These are phyloP conservation scores for Allolobophora icterica DNA, from an alignment of 2,888 invertebrate species.

Conservation along the genomic window DNA sequence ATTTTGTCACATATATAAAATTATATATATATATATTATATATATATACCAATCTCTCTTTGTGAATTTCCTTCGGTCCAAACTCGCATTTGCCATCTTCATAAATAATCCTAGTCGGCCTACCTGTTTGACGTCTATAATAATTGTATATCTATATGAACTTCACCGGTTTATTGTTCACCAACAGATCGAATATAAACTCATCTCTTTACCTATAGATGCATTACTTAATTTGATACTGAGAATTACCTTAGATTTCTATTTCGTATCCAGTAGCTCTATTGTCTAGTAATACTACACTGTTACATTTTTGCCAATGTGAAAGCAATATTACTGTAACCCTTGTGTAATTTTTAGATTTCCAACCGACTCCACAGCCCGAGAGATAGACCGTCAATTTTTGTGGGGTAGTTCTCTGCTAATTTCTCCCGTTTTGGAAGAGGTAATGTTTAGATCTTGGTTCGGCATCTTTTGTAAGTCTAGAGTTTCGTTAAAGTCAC, in stretches of 20 bases:
- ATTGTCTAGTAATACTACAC: too few relatives aligned
- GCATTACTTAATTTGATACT: background rate
- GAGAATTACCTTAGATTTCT: background rate
- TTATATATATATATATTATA: too few relatives aligned
- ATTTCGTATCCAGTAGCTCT: too few relatives aligned
- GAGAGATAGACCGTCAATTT: constrained; percentile 38
- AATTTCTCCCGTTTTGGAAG: constrained; percentile 40
- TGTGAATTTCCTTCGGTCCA: too few relatives aligned
- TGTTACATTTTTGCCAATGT: too few relatives aligned
- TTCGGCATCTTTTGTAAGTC: background rate
- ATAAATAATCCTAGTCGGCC: too few relatives aligned
- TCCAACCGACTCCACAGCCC: constrained; percentile 27
- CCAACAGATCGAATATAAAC: background rate
- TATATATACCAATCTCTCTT: too few relatives aligned
- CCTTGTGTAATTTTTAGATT: constrained; percentile 29
- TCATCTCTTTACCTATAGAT: background rate
- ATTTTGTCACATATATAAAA: too few relatives aligned
- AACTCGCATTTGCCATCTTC: too few relatives aligned
- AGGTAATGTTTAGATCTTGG: constrained; percentile 32
- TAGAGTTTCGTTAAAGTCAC: background rate
- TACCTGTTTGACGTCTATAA: too few relatives aligned
- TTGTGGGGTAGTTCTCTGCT: constrained; percentile 44
- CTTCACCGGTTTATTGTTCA: background rate
- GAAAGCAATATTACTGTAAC: background rate
- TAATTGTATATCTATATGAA: too few relatives aligned